phyloP scores from a whole-genome alignment of 1,140 invertebrate genomes.

The Eciton burchellii region DNA sequence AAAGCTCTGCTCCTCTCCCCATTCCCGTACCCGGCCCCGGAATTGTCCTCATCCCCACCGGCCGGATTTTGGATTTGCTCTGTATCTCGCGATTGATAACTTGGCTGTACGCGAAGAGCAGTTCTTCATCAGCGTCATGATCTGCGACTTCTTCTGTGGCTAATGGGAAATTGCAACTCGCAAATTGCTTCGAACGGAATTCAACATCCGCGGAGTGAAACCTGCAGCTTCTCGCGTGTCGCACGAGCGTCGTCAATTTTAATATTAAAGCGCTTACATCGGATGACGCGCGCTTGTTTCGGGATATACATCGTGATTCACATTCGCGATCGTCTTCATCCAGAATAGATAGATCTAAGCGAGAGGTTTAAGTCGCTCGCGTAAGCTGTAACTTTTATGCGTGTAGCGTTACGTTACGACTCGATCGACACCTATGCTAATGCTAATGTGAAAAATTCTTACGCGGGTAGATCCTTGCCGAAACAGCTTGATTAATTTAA shows the following conservation, averaged over 20 bases:
- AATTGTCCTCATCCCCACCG: too few species aligned
- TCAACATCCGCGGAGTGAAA: constrained; percentile 17
- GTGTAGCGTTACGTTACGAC: too few species aligned
- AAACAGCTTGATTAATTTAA: not conserved
- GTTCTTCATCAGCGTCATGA: not conserved
- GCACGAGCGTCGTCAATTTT: constrained; percentile 51
- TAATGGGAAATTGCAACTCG: constrained; percentile 30
- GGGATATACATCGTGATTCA: constrained; percentile 39
- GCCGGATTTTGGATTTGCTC: too few species aligned
- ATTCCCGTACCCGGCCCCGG: not conserved
- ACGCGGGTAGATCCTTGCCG: not conserved
- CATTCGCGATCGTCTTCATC: constrained; percentile 37
- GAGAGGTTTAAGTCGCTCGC: constrained; percentile 45
- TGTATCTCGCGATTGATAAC: not conserved
- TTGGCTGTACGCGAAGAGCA: not conserved
- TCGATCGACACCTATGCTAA: not conserved
- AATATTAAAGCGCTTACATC: constrained; percentile 57
- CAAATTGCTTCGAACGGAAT: constrained; percentile 40
- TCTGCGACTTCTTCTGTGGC: not conserved
- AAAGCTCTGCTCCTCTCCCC: constrained; percentile 44
- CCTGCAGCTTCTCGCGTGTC: constrained; percentile 7
- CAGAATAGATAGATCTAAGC: constrained; percentile 37
- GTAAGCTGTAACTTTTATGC: not conserved
- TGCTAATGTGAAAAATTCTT: not conserved
- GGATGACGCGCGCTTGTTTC: constrained; percentile 48